Evolutionary conservation across 2,113 vertebrate genomes (phyloP).

Genomic region (Marmota monax): DNA sequence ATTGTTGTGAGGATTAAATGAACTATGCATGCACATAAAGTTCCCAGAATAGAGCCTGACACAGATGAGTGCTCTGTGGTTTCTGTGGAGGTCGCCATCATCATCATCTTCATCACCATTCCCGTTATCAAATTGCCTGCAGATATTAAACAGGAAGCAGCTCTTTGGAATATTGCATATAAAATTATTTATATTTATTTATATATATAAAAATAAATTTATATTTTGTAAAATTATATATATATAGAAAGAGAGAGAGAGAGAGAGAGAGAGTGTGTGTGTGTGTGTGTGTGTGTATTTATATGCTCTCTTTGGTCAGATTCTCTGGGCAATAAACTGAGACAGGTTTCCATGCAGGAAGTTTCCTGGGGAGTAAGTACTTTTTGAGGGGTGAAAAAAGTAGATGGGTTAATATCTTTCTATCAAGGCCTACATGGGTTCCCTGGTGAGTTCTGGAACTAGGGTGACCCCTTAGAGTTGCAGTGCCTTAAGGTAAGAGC

Average conservation of each 20-base stretch:
- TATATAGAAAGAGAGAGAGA: too few relatives aligned
- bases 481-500: neutral
- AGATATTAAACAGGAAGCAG: neutral
- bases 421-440: neutral
- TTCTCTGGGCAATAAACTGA: neutral
- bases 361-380: neutral
- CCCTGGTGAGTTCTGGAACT: neutral
- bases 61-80: neutral
- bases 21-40: neutral
- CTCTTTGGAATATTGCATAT: neutral
- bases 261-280: too few relatives aligned
- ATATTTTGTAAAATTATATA: too few relatives aligned
- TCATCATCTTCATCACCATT: neutral
- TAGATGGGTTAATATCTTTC: neutral
- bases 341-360: neutral
- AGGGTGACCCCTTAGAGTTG: neutral
- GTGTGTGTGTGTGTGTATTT: neutral
- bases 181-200: neutral
- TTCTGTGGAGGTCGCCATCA: neutral
- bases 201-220: too few relatives aligned
- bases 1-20: neutral
- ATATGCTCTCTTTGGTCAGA: neutral
- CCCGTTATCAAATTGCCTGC: neutral
- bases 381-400: neutral
- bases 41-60: neutral